Evolutionary conservation across 2,888 invertebrate species (phyloP), one percentile per base, ranked within the genome.

Genomic region (Exocentrus adspersus): DNA sequence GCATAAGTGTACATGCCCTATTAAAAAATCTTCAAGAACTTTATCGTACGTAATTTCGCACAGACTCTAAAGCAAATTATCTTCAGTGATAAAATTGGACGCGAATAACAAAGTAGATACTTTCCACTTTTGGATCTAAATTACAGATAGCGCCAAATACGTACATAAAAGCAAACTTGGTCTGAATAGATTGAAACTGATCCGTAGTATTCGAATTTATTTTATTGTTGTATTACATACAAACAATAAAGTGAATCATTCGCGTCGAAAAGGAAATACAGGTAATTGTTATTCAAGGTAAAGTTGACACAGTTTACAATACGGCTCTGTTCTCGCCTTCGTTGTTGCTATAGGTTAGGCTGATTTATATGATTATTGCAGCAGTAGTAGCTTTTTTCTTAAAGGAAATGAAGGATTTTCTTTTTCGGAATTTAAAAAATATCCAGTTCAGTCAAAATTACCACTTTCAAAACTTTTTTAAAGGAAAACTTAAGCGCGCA

Each of bases 241-340:
- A 65, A 70, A 70, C 68, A 71, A 67, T 69, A 48, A 53, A 54
- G 60, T 65, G 69, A 69, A 68, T 69, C 66, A 69, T 51, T 67
- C 68, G 65, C 65, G 65, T 74, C 69, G 73, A 75, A 76, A 79
- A 79, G 78, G 78, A 80, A 80, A 79, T 80, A 78, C 76, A 76
- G 77, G 79, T 78, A 76, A 78, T 80, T 80, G 77, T 77, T 76
- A 80, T 80, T 80, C 80, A 80, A 80, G 80, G 80, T 79, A 74
- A 79, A 76, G 76, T 77, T 77, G 80, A 78, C 79, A 78, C 76
- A 79, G 73, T 78, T 80, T 67, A 69, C 65, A 68, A 53, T 65
- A 62, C 63, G 60, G 68, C 60, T 60, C 60, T 63, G 59, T 71
- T 71, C 65, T 70, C 65, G 66, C 68, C 66, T 65, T 62, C 62